These are phyloP conservation scores for Drosophila auraria DNA, from an alignment of 1,140 invertebrate species.

Conservation along the genomic window DNA sequence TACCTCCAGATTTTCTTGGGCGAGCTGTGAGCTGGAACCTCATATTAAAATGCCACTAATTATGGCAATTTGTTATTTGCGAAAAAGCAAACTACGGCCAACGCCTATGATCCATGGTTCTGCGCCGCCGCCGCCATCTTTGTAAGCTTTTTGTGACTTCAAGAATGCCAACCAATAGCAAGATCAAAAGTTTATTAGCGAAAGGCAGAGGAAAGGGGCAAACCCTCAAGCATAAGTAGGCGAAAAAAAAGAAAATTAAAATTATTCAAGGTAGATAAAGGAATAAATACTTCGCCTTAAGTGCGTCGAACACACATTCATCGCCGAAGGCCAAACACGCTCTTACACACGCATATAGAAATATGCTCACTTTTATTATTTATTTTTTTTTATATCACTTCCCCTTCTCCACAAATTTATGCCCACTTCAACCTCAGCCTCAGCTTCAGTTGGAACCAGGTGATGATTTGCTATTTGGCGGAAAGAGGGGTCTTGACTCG, in stretches of 20 bases:
- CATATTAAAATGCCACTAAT: slow-evolving; percentile 67
- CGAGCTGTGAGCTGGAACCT: slow-evolving; percentile 26
- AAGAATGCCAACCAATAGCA: slow-evolving; percentile 63
- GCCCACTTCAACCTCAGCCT: slow-evolving; percentile 11
- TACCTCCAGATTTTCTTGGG: background rate
- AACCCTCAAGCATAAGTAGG: slow-evolving; percentile 52
- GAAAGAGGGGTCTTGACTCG: slow-evolving; percentile 20
- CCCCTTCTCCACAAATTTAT: slow-evolving; percentile 1
- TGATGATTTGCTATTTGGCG: slow-evolving; percentile 74
- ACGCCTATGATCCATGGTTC: slow-evolving; percentile 39
- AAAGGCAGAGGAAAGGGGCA: slow-evolving; percentile 26
- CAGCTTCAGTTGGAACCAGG: slow-evolving; percentile 44
- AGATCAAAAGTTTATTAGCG: slow-evolving; percentile 47
- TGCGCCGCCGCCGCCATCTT: background rate
- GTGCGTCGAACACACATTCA: slow-evolving; percentile 51
- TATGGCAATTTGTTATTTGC: slow-evolving; percentile 74
- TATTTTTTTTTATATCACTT: slow-evolving; percentile 33
- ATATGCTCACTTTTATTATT: slow-evolving; percentile 36
- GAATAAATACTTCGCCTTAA: slow-evolving; percentile 40
- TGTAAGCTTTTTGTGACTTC: slow-evolving; percentile 15
- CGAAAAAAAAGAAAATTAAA: slow-evolving; percentile 30
- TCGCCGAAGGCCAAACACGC: slow-evolving; percentile 63
- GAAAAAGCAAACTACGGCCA: slow-evolving; percentile 45
- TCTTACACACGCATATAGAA: slow-evolving; percentile 53
- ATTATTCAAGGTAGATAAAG: slow-evolving; percentile 37